phyloP scores from a whole-genome alignment of 2,113 vertebrate species.

The Xenotilapia longispinis region DNA sequence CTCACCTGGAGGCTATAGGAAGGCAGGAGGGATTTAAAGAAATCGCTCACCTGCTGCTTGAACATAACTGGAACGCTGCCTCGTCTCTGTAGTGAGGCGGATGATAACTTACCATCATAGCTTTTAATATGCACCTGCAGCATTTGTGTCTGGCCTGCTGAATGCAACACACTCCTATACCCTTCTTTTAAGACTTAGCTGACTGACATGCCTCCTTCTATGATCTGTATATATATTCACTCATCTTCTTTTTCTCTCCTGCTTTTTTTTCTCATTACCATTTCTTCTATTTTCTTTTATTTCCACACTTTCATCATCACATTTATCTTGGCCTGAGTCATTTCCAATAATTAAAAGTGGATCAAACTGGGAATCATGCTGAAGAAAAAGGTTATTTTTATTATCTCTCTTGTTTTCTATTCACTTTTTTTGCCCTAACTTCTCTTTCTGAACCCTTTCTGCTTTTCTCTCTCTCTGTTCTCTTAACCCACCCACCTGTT shows the following conservation, averaged over 20 bases:
- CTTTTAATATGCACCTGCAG: conserved; percentile 14
- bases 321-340: not conserved
- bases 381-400: not conserved
- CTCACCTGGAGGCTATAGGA: conserved; percentile 17
- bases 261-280: not conserved
- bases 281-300: not conserved
- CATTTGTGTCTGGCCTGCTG: not conserved
- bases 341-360: not conserved
- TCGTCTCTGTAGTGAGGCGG: not conserved
- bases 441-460: not conserved
- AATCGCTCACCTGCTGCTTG: not conserved
- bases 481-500: not conserved
- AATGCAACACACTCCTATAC: not conserved
- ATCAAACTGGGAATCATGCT: not conserved
- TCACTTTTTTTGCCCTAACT: not conserved
- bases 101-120: not conserved
- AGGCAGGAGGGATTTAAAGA: not conserved
- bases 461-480: not conserved
- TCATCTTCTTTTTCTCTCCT: not conserved
- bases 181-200: not conserved
- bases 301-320: not conserved
- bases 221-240: not conserved
- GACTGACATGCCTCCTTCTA: not conserved
- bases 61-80: not conserved
- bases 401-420: not conserved